Evolutionary conservation across 2,113 vertebrate genomes (phyloP).

Genomic region (Sprattus sprattus): DNA sequence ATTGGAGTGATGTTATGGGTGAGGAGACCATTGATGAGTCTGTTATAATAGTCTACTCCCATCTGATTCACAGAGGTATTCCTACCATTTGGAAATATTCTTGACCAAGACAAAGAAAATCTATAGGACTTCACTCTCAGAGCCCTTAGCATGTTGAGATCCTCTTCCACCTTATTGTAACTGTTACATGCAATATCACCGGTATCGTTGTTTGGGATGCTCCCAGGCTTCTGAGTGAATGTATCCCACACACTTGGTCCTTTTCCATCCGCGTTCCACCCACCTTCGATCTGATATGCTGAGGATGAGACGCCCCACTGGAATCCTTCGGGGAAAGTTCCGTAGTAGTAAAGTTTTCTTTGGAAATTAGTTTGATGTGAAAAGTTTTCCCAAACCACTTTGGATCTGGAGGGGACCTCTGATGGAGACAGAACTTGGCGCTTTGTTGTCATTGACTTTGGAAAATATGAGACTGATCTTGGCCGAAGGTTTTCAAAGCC

Average conservation of each 20-base stretch:
- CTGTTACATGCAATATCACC: slow-evolving; percentile 88
- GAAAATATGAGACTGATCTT: no score
- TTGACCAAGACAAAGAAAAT: slow-evolving; percentile 92
- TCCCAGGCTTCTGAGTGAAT: slow-evolving; percentile 80
- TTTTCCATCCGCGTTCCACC: slow-evolving; percentile 87
- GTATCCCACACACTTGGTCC: slow-evolving; percentile 89
- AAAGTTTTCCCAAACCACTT: slow-evolving; percentile 85
- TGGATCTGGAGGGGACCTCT: slow-evolving; percentile 83
- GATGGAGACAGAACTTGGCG: slow-evolving; percentile 73
- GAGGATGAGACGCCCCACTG: slow-evolving; percentile 87
- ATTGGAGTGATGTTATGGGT: slow-evolving; percentile 79
- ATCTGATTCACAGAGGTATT: slow-evolving; percentile 73
- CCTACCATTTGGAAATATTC: slow-evolving; percentile 85
- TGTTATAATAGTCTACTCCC: slow-evolving; percentile 88
- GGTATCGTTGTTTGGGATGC: slow-evolving; percentile 66
- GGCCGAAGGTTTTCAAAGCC: slow-evolving; percentile 67
- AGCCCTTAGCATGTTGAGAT: slow-evolving; percentile 83
- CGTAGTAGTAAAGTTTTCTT: slow-evolving; percentile 81
- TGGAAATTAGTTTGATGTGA: slow-evolving; percentile 84
- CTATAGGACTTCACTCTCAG: slow-evolving; percentile 82
- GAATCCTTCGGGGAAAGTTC: slow-evolving; percentile 79
- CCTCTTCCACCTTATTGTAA: slow-evolving; percentile 82
- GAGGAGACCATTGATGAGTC: slow-evolving; percentile 79
- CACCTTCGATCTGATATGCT: slow-evolving; percentile 90
- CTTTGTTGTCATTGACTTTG: no score